Conservation (phyloP, 2,797 vertebrate genomes). For the Limnodromus scolopaceus region DNA sequence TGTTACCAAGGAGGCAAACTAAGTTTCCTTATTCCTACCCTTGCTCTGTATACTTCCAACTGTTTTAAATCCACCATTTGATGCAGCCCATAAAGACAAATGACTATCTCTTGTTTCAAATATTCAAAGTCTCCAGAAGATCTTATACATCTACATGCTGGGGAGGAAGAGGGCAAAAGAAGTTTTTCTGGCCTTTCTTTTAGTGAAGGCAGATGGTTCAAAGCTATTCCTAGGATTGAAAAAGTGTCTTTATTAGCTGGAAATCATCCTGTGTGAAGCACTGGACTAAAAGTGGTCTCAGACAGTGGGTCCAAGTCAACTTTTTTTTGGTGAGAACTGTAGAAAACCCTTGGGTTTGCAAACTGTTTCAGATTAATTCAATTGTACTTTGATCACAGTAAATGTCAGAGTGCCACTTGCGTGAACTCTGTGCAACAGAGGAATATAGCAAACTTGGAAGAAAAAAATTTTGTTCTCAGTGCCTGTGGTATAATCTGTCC, state of each 20-base stretch:
- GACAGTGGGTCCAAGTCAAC: not conserved
- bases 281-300: not conserved
- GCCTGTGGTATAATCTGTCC: not conserved
- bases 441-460: not conserved
- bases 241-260: not conserved
- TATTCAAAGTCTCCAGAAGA: slow-evolving; percentile 3
- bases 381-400: not conserved
- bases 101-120: not conserved
- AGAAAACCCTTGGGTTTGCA: not conserved
- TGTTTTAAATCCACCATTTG: slow-evolving; percentile 61
- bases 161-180: not conserved
- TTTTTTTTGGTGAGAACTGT: not conserved
- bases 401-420: not conserved
- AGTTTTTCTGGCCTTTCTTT: not conserved
- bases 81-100: slow-evolving; percentile 58
- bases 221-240: not conserved
- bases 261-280: not conserved
- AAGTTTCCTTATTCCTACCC: slow-evolving; percentile 22
- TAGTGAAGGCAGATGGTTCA: not conserved
- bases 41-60: slow-evolving; percentile 52
- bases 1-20: slow-evolving; percentile 76
- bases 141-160: not conserved
- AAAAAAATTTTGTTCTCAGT: too few species aligned
- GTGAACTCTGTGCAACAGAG: not conserved
- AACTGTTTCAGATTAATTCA: not conserved